These are phyloP conservation scores for Aurelia sp. DNA, from an alignment of 30 jellyfish, hydroid and myxozoan species.

Conservation along the genomic window DNA sequence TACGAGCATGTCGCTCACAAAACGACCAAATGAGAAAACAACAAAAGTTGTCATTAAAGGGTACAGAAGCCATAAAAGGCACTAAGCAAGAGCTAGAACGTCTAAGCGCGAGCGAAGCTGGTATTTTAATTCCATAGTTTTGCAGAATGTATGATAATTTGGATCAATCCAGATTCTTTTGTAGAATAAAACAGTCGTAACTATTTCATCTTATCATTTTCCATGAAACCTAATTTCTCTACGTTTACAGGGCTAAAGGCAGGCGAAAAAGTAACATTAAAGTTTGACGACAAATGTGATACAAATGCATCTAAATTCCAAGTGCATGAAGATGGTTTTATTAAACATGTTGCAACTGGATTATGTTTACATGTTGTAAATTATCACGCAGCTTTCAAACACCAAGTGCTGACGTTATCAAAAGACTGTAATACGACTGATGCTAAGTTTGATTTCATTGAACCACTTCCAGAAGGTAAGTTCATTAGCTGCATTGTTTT, in stretches of 20 bases:
- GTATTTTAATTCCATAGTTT: too few species aligned
- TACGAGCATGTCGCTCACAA: too few species aligned
- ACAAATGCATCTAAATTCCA: not conserved
- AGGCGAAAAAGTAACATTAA: not conserved
- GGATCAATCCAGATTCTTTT: too few species aligned
- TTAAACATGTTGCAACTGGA: constrained; percentile 15
- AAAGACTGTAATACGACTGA: not conserved
- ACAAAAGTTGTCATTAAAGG: too few species aligned
- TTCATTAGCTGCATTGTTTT: not conserved
- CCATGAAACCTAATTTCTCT: not conserved
- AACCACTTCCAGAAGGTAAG: constrained; percentile 12
- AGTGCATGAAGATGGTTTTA: not conserved
- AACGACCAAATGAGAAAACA: too few species aligned
- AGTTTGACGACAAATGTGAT: not conserved
- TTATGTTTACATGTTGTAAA: constrained; percentile 1
- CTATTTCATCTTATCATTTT: not conserved
- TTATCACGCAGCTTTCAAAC: not conserved
- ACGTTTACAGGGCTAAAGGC: not conserved
- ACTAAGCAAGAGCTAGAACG: too few species aligned
- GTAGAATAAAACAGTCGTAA: too few species aligned
- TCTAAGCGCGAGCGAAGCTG: too few species aligned
- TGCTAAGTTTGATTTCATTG: constrained; percentile 13
- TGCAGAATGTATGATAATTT: too few species aligned
- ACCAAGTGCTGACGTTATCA: not conserved
- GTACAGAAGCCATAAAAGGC: too few species aligned